phyloP scores from a whole-genome alignment of 1,140 invertebrate genomes.

The Monochamus saltuarius region DNA sequence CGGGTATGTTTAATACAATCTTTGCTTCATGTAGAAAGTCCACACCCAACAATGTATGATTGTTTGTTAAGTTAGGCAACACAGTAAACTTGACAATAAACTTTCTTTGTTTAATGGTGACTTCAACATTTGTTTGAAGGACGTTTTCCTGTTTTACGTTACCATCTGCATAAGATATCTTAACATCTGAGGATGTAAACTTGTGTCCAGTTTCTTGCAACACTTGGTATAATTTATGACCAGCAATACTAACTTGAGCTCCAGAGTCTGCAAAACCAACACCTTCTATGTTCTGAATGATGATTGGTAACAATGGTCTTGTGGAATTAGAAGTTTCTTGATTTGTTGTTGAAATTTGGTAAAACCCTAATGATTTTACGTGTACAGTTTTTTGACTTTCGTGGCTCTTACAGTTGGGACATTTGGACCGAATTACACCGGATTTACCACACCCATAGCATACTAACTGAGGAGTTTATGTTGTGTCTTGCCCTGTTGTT shows the following conservation, averaged over 20 bases:
- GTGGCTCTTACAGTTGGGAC: no score
- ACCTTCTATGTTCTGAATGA: neutral
- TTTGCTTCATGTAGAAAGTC: constrained; percentile 8
- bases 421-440: no score
- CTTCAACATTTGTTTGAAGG: neutral
- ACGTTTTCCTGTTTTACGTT: neutral
- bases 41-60: constrained; percentile 5
- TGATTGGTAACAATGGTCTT: neutral
- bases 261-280: neutral
- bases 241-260: constrained; percentile 1
- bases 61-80: neutral
- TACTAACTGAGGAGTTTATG: no score
- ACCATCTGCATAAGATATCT: no score
- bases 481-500: no score
- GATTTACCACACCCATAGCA: no score
- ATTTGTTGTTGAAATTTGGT: no score
- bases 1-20: constrained; percentile 5
- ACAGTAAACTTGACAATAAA: neutral
- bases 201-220: neutral
- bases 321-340: no score
- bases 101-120: neutral
- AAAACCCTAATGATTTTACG: no score
- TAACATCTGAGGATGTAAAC: neutral
- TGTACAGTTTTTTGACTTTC: no score
- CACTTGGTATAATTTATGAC: neutral